Evolutionary conservation across 2,113 vertebrate genomes (phyloP).

Genomic region (Emberiza fucata): DNA sequence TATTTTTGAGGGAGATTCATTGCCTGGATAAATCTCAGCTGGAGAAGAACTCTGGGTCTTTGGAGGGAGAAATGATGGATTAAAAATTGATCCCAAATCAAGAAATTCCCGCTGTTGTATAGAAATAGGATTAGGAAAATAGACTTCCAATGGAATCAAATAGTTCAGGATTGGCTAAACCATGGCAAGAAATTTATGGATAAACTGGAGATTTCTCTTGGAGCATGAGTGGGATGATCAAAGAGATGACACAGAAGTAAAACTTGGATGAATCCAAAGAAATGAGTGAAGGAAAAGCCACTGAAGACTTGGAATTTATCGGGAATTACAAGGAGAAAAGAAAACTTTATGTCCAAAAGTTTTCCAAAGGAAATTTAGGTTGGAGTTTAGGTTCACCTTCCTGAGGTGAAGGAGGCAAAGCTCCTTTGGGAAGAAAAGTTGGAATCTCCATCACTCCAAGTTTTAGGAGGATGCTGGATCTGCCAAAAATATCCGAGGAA

Average conservation of each 20-base stretch:
- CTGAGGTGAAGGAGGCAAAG: background rate
- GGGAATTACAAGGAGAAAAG: background rate
- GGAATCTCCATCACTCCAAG: background rate
- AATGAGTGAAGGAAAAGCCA: background rate
- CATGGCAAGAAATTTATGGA: background rate
- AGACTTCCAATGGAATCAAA: background rate
- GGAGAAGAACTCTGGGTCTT: background rate
- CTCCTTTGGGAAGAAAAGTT: background rate
- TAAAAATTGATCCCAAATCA: background rate
- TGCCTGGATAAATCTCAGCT: conserved; percentile 12
- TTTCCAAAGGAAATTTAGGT: background rate
- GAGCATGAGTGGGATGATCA: background rate
- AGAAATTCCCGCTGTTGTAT: background rate
- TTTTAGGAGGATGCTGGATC: background rate
- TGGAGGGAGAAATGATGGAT: background rate
- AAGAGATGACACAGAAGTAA: background rate
- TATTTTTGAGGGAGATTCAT: background rate
- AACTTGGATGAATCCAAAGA: background rate
- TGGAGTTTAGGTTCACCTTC: background rate
- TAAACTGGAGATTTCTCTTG: background rate
- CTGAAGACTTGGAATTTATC: background rate
- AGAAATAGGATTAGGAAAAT: background rate
- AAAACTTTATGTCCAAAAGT: background rate
- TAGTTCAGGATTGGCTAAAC: background rate
- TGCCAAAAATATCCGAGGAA: background rate